Conservation (phyloP, 2,888 invertebrate species). For the Crepidodera aurea region DNA sequence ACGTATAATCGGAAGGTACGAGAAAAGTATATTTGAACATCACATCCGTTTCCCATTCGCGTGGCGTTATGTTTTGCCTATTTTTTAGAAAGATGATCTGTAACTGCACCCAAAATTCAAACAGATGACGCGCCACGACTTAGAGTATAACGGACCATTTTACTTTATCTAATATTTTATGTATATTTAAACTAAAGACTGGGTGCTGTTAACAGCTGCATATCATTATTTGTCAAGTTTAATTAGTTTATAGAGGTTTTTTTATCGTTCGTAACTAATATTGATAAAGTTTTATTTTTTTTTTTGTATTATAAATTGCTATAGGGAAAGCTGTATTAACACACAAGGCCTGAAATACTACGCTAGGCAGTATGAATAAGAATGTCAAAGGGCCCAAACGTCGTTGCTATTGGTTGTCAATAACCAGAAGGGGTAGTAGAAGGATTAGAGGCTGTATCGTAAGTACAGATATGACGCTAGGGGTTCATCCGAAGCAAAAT, state of each 20-base stretch:
- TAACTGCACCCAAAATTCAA: conserved; percentile 40
- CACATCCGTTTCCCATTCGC: conserved; percentile 55
- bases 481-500: no score
- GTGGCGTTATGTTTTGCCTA: conserved; percentile 39
- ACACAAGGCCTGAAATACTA: no score
- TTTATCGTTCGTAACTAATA: no score
- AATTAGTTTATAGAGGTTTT: background rate
- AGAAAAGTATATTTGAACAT: conserved; percentile 52
- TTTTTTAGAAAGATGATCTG: conserved; percentile 36
- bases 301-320: no score
- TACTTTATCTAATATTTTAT: conserved; percentile 20
- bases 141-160: conserved; percentile 22
- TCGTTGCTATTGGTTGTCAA: no score
- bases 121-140: conserved; percentile 28
- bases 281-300: no score
- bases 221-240: conserved; percentile 13
- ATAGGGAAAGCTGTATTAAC: no score
- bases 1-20: conserved; percentile 51
- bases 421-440: no score
- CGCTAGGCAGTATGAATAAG: no score
- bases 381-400: no score
- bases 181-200: conserved; percentile 22
- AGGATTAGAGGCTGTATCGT: no score
- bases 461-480: no score
- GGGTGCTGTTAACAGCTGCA: conserved; percentile 4